Evolutionary conservation across 2,797 vertebrate genomes (phyloP), one percentile per base, ranked within the genome.

Genomic region (Limnodromus scolopaceus): DNA sequence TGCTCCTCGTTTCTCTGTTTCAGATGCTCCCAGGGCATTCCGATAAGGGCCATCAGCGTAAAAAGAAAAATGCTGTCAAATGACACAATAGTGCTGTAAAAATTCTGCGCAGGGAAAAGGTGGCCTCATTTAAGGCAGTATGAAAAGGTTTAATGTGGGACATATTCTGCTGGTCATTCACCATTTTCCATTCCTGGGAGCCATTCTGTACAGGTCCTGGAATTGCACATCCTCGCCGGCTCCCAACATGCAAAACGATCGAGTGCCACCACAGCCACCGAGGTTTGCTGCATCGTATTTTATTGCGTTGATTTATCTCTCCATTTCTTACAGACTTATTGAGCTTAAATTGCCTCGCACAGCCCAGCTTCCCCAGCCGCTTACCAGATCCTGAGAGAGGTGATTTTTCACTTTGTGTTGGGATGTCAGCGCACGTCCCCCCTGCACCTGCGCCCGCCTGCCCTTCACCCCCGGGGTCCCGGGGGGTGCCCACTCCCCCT

Each of bases 351-450:
- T 84, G 96, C 57, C 84, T 93, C 6, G 0, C 91, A 34, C 78
- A 46, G 81, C 60, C 0, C 1, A 92, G 90, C 90, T 85, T 36
- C 92, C 81, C 77, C 70, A 76, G 88, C 63, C 11, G 0, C 43
- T 79, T 43, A 57, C 74, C 77, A 38, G 36, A 16, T 15, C 71
- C 90, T 80, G 45, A 57, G 51, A 9, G 71, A 75, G 94, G 86
- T 84, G 75, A 95, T 95, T 96, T 97, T 95, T 96, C 91, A 91
- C 81, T 51, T 4, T 18, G 34, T 5, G 11, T 34, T 93, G 71
- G 38, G 64, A 25, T 80, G 88, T 89, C 95, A 93, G 32, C 10
- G 2, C 66, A 20, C 5, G 1, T 61, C 20, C 54, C 58, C 74
- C 49, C 74, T 10, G 43, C 63, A 63, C 55, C 76, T 16, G 0